Evolutionary conservation across 2,797 vertebrate genomes (phyloP), one percentile per base, ranked within the genome.

Genomic region (Catostomus latipinnis): DNA sequence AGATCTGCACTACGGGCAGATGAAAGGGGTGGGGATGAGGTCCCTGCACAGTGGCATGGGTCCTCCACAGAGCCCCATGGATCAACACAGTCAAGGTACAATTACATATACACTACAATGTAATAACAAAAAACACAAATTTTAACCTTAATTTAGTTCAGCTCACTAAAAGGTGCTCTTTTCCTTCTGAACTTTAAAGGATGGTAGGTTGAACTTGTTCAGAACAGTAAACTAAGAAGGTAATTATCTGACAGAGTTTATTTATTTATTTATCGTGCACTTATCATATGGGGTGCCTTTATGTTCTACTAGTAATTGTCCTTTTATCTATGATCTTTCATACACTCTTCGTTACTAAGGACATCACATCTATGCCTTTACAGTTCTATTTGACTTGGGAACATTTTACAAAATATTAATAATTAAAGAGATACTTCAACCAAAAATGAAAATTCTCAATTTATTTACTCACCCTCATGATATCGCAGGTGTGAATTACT

Each of bases 31-130:
- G 6, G 89, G 93, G 13, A 97, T 99, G 95, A 92, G 97, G 82
- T 94, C 97, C n/a, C 94, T 97, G 58, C 97, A 96, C 84, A 95
- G 96, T 53, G 97, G 97, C 80, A 98, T 99, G 97, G 97, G 96
- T 9, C 98, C 97, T 65, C 96, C 98, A 52, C 98, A 98, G 91
- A 99, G 98, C 89, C 98, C 98, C 0, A 95, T 99, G 96, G 98
- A 99, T 88, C 98, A 98, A 74, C 97, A 98, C 90, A 96, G 94
- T 88, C 98, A 99, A 97, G 98, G 98, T 97, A 91, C 48, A 77
- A 66, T 50, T 54, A 50, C 13, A 18, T 69, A 56, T 34, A 14
- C 6, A 13, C 74, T n/a, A 86, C 50, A 56, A 45, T 1, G 0
- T 78, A 78, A 63, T 50, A 80, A 56, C 3, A 18, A 22, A 62